Evolutionary conservation across 1,140 invertebrate species (phyloP), one percentile per base, ranked within the genome.

Genomic region (Aradophagus sp.): DNA sequence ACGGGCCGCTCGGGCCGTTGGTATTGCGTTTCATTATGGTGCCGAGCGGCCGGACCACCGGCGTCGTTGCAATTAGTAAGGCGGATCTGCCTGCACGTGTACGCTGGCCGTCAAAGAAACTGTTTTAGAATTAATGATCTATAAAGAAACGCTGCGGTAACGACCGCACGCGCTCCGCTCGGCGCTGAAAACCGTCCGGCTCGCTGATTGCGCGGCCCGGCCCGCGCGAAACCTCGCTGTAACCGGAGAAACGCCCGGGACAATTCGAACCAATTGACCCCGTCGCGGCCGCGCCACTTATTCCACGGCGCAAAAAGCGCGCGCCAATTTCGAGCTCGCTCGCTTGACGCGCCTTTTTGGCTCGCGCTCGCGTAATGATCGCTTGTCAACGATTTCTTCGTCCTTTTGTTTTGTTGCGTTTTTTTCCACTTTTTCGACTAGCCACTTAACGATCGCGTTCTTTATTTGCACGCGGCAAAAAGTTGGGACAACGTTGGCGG

Each of bases 101-200:
- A 68, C 52, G 63, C 59, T 65, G 68, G 65, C 68, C 68, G 73
- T 75, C 59, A 70, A 74, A 71, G 68, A 67, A 50, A 68, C 73
- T 72, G 73, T 75, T 75, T 75, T 75, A 75, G 73, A 75, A 75
- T 75, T 75, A 72, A 75, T 75, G 73, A 75, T 72, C 63, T 75
- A 75, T 75, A 75, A 73, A 71, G 73, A 69, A 75, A 72, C 56
- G 68, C 65, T 71, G 73, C 73, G 58, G 58, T 71, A 71, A 72
- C 68, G 62, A 71, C 68, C 68, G 61, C 61, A 61, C 73, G 63
- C 62, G 62, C 72, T 66, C 62, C 31, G 56, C 72, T 38, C 55
- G 44, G 52, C 72, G 66, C 26, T 70, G 61, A 70, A 74, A 74
- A 74, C 72, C 70, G 70, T 74, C 72, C 72, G 61, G 63, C 29